Percentiles rank a stretch among this genome's conserved stretches.
Conservation (phyloP, 1,140 invertebrate species). For the Tetraneura akinire region DNA sequence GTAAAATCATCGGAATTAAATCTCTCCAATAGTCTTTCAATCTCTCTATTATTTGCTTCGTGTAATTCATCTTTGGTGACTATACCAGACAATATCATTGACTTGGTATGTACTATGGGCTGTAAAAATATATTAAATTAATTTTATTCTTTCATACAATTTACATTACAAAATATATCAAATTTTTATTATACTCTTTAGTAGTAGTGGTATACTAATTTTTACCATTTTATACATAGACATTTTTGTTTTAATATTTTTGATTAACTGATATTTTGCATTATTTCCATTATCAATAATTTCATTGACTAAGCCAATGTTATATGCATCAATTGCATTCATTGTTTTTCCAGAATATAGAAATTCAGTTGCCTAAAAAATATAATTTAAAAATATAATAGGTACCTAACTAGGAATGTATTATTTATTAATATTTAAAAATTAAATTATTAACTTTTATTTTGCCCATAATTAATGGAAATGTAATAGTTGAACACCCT, state of each 20-base stretch:
- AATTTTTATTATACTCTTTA: no score
- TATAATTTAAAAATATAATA: background rate
- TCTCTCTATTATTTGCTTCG: constrained; percentile 42
- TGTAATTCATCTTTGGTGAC: constrained; percentile 27
- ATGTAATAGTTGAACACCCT: constrained; percentile 80
- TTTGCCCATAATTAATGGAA: constrained; percentile 79
- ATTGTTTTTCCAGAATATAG: constrained; percentile 74
- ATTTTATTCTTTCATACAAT: background rate
- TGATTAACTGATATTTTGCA: constrained; percentile 30
- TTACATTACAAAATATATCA: background rate
- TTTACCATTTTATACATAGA: constrained; percentile 28
- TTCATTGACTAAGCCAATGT: constrained; percentile 72
- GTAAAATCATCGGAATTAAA: constrained; percentile 34
- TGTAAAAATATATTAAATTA: constrained; percentile 17
- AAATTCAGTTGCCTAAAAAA: constrained; percentile 33
- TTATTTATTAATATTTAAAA: background rate
- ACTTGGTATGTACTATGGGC: constrained; percentile 38
- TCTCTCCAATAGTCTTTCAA: constrained; percentile 44
- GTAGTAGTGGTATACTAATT: background rate
- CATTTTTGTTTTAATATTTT: constrained; percentile 20
- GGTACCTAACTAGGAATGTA: background rate
- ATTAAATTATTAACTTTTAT: constrained; percentile 64
- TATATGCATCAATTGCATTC: constrained; percentile 71
- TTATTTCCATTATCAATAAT: constrained; percentile 62
- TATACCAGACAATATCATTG: constrained; percentile 20